Evolutionary conservation across 92 coral and sea anemone genomes (phyloP).

Genomic region (Parazoanthus swiftii): DNA sequence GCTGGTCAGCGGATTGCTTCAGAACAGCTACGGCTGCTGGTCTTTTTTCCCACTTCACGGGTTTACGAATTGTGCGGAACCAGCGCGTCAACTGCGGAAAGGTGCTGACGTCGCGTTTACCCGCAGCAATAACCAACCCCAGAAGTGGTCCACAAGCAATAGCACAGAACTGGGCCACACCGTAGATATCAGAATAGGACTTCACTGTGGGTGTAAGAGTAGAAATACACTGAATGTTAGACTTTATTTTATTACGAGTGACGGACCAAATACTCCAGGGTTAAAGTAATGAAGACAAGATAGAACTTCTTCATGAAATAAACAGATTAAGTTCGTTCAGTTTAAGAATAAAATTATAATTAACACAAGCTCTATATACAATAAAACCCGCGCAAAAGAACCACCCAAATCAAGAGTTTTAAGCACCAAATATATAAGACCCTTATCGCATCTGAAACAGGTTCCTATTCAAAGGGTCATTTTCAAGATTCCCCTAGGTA

Average conservation of each 20-base stretch:
- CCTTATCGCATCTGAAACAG: too few species aligned
- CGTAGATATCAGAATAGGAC: constrained; percentile 37
- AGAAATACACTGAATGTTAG: not conserved
- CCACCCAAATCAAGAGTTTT: too few species aligned
- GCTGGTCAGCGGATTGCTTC: not conserved
- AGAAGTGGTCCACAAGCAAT: constrained; percentile 33
- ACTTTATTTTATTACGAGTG: not conserved
- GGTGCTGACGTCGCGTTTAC: constrained; percentile 14
- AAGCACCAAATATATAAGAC: too few species aligned
- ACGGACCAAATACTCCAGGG: not conserved
- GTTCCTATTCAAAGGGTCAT: too few species aligned
- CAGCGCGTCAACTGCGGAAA: not conserved
- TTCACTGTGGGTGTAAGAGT: constrained; percentile 20
- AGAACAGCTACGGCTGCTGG: not conserved
- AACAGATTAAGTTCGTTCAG: not conserved
- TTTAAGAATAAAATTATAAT: not conserved
- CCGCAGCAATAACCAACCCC: constrained; percentile 20
- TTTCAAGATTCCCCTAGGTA: too few species aligned
- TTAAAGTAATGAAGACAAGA: not conserved
- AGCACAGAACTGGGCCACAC: constrained; percentile 35
- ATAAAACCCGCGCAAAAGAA: too few species aligned
- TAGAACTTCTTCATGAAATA: not conserved
- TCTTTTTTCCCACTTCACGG: not conserved
- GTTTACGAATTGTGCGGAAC: not conserved
- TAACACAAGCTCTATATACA: too few species aligned